phyloP scores from a whole-genome alignment of 2,888 invertebrate genomes.

The Ochropleura plecta region DNA sequence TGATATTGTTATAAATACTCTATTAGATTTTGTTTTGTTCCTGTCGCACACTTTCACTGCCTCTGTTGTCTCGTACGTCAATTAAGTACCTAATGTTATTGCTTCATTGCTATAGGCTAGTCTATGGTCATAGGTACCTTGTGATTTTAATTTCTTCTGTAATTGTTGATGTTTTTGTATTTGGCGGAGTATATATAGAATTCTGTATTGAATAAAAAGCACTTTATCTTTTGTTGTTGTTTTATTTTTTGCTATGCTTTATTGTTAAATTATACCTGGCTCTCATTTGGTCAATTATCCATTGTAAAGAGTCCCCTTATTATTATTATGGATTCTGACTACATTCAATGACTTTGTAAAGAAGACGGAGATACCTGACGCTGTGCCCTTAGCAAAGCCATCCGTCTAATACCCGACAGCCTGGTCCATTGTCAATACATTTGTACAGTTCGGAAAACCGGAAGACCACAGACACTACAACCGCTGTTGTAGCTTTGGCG shows the following conservation, averaged over 20 bases:
- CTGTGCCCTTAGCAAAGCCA: not conserved
- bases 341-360: not conserved
- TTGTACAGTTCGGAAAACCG: no score
- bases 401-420: not conserved
- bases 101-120: conserved; percentile 70
- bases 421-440: not conserved
- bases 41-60: conserved; percentile 72
- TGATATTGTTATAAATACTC: conserved; percentile 85
- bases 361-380: not conserved
- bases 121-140: conserved; percentile 72
- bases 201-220: conserved; percentile 88
- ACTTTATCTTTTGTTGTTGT: conserved; percentile 83
- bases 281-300: not conserved
- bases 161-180: conserved; percentile 88
- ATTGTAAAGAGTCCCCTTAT: no score
- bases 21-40: conserved; percentile 65
- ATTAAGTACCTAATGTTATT: conserved; percentile 71
- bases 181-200: conserved; percentile 86
- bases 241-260: conserved; percentile 58
- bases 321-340: not conserved
- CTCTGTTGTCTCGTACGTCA: conserved; percentile 75
- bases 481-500: not conserved
- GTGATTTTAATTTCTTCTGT: conserved; percentile 77
- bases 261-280: no score
- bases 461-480: no score